Evolutionary conservation across 2,888 invertebrate genomes (phyloP), one percentile per base, ranked within the genome.

Genomic region (Salticus scenicus): DNA sequence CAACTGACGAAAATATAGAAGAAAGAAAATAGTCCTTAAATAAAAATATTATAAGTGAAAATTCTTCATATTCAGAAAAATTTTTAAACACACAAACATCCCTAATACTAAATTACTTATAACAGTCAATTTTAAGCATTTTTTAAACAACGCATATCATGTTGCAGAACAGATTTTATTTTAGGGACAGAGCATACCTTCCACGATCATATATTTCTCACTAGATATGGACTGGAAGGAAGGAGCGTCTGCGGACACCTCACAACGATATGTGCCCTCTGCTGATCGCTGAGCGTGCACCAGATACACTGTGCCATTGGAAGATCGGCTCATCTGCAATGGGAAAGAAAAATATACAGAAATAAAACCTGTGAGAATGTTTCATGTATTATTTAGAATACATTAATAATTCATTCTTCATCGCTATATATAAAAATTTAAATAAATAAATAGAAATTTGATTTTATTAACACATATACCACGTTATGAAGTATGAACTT

Each of bases 151-250:
- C n/a, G n/a, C n/a, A n/a, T n/a, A n/a, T n/a, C n/a, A n/a, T n/a
- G n/a, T n/a, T n/a, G n/a, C n/a, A n/a, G n/a, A n/a, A n/a, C n/a
- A n/a, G n/a, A n/a, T n/a, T n/a, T n/a, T n/a, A n/a, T n/a, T n/a
- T n/a, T n/a, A n/a, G n/a, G n/a, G n/a, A n/a, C n/a, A n/a, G n/a
- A 10, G 10, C 67, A 66, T 64, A 86, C 85, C 85, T 76, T 76
- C 80, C 17, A 86, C 80, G 30, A 71, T 75, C 85, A 86, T 86
- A 66, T 74, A 86, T 47, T 86, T 74, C 51, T 86, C 85, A 10
- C 71, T 71, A 47, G 79, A 86, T 63, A 86, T 86, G 71, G 85
- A 86, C 75, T 80, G 85, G 42, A 86, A 86, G 28, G 85, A 86
- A 7, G 85, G 85, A 0, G 85, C 85, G 47, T 86, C 85, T 28